Evolutionary conservation across 2,113 vertebrate species (phyloP), one percentile per base, ranked within the genome.

Genomic region (Carassius gibelio): DNA sequence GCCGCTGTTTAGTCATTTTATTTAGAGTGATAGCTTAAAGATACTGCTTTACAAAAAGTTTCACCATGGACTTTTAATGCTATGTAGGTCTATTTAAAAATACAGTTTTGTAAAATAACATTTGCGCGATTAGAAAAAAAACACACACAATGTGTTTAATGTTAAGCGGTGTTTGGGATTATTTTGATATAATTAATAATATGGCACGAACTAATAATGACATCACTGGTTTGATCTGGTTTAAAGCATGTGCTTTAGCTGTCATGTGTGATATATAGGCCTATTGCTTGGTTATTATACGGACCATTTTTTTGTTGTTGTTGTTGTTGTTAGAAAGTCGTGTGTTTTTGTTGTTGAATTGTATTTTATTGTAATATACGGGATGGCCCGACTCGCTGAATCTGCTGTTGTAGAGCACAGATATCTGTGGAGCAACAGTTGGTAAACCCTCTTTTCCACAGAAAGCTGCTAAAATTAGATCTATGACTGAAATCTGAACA

Each of bases 371-470:
- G 42, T 1, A 10, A n/a, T 23, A 75, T 15, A 23, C 57, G 75
- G 19, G n/a, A 48, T 50, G 59, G 77, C 76, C 9, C 15, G 5
- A 36, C 68, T 34, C 84, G 75, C 75, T 57, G 14, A 66, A 61
- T 23, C 14, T 82, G 83, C 21, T 61, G 75, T 38, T n/a, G 30
- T 68, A 30, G 68, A 48, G 64, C 30, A 45, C 62, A 92, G 92
- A 90, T 91, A 90, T 92, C 91, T 92, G 89, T 90, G 87, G 91
- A 92, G 92, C 94, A 95, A 95, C 94, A 95, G 94, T 93, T 95
- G 94, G 92, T 91, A 90, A 92, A 93, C 94, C 92, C 91, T 48
- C 62, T 11, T 62, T 68, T 68, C 30, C 14, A 68, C n/a, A 52
- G 23, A 26, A 50, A 17, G 48, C 4, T 75, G 75, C 61, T 11